These are phyloP conservation scores for Anas georgica DNA, from an alignment of 2,797 vertebrate species.

Conservation along the genomic window DNA sequence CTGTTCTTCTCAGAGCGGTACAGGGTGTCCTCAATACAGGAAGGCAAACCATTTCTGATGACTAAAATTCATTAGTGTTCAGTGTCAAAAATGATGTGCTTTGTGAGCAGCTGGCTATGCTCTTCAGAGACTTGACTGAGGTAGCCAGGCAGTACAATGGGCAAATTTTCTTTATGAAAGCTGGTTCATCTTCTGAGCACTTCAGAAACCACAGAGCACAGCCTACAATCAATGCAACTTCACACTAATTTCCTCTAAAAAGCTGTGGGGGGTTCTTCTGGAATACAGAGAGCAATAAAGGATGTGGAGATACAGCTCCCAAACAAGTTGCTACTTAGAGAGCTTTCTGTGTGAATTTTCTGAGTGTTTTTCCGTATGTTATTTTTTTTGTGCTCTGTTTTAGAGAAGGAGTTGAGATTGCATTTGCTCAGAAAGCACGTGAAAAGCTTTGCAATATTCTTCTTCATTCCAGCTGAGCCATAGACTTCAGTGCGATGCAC, in stretches of 20 bases:
- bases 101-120: fast-evolving
- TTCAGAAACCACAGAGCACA: background rate
- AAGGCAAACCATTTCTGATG: background rate
- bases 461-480: background rate
- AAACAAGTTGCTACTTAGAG: background rate
- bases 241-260: background rate
- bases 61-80: background rate
- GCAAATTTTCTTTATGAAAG: background rate
- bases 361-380: background rate
- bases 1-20: background rate
- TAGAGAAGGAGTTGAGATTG: background rate
- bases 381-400: background rate
- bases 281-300: background rate
- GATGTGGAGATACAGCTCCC: background rate
- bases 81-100: background rate
- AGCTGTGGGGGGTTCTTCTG: background rate
- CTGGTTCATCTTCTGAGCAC: background rate
- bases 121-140: background rate
- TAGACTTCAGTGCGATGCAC: background rate
- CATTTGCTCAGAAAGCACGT: background rate
- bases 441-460: background rate
- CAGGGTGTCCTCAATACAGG: background rate
- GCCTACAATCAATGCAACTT: background rate
- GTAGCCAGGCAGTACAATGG: background rate
- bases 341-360: background rate